Base-by-base conservation (phyloP, 2,113 vertebrate genomes). In the Cavia aperea region DNA sequence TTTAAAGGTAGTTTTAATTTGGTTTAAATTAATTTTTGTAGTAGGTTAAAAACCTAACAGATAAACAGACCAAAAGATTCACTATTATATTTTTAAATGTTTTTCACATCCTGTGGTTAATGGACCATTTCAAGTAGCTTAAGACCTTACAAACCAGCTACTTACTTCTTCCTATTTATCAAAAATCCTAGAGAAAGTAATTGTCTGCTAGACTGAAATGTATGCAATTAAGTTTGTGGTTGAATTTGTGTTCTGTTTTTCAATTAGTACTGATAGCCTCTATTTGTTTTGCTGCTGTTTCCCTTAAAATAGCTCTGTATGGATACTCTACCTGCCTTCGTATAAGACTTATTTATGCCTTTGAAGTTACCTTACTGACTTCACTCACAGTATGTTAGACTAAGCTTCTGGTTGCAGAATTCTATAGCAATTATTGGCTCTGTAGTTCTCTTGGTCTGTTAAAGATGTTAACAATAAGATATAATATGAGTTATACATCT, bases 1-100 rank as follows among this genome's bases (percentile, higher is more conserved):
- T 96, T 99, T 99, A 97, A 98, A 98, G 98, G 99, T 96, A 79
- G 18, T 68, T 78, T 79, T 92, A 21, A 0, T 56, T 96, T 92
- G 65, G 46, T 87, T 72, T 87, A 66, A 89, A 81, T 92, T 92
- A 49, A 4, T 90, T 83, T 36, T 85, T 89, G 12, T 70, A 79
- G 21, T 72, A 43, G 31, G 46, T 78, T 49, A 86, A 70, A 93
- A 62, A 24, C 11, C 16, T 56, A 77, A 85, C 14, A 79, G 81
- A 73, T 46, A 46, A 78, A 33, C 60, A 81, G 19, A 65, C 9
- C 13, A 24, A 70, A 12, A 81, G 8, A n/a, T 73, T 77, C 66
- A 39, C 1, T 73, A 31, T 79, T 78, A 58, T 49, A 93, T 33
- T 88, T 95, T 31, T 49, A 83, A 79, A 90, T 16, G 31, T 94